Evolutionary conservation across 2,888 invertebrate species (phyloP).

Genomic region (Zaprionus bogoriensis): DNA sequence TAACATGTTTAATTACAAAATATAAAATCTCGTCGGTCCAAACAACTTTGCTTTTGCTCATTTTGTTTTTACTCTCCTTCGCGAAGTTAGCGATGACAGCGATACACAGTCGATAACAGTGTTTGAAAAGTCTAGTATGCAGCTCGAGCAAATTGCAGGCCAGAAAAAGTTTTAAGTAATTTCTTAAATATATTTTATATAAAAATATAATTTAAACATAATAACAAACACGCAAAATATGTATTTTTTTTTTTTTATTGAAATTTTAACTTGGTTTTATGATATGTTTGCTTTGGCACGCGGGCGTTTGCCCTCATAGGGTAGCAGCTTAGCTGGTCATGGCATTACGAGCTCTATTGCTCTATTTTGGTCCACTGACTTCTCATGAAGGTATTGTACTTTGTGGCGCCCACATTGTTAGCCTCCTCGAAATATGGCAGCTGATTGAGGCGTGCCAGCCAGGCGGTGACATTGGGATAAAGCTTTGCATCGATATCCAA

Average conservation of each 20-base stretch:
- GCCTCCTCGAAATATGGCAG: slow-evolving; percentile 65
- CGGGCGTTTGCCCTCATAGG: neutral
- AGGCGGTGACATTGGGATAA: slow-evolving; percentile 62
- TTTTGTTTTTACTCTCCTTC: slow-evolving; percentile 29
- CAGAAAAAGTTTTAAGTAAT: no score
- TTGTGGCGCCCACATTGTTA: slow-evolving; percentile 35
- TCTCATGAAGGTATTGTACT: slow-evolving; percentile 34
- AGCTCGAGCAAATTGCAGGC: neutral
- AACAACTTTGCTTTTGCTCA: slow-evolving; percentile 45
- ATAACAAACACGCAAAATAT: neutral
- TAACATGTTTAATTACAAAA: slow-evolving; percentile 52
- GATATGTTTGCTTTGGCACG: neutral
- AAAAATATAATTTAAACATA: neutral
- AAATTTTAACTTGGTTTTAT: neutral
- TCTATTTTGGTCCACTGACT: slow-evolving; percentile 38
- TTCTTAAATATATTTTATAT: neutral
- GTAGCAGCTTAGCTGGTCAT: no score
- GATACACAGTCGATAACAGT: neutral
- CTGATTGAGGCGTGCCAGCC: slow-evolving; percentile 56
- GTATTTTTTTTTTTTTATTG: neutral
- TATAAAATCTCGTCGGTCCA: slow-evolving; percentile 46
- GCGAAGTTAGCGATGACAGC: no score
- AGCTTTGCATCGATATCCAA: slow-evolving; percentile 49
- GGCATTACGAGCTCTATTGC: slow-evolving; percentile 7
- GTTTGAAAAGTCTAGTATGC: neutral